Base-by-base conservation (phyloP, 1,140 invertebrate species). In the Dufourea novaeangliae region DNA sequence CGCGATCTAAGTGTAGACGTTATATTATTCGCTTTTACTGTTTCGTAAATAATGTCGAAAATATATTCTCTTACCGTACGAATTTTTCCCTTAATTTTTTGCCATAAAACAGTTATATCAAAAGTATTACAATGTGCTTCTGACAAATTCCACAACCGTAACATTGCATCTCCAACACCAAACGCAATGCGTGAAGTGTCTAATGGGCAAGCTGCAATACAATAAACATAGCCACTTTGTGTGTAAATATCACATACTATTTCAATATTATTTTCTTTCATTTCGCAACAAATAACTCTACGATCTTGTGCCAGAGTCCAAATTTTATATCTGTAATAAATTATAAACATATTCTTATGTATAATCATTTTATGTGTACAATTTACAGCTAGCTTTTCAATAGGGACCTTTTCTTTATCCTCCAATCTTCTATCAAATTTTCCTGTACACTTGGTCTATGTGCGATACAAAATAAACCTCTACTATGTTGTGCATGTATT, bases 61-160 rank as follows among this genome's bases (percentile, higher is more conserved):
- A 25, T 71, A 39, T 57, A 61, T 73, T 91, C 92, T 93, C 92
- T 93, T 91, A 96, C 93, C 17, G 94, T 88, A 71, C 95, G 94
- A 44, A 97, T 94, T 92, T 96, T 96, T 25, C 94, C 94, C 85
- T 94, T 95, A 12, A 97, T 95, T 75, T 95, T 95, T 79, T 96
- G 94, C 94, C 95, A 96, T 37, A 95, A 92, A 17, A 82, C 85
- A 0, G 87, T 87, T 39, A 95, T 89, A 66, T 93, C 92, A 71
- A 94, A 92, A 37, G 74, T 83, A 74, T 91, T 93, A 54, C 88
- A 87, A 80, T 93, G 88, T 5, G 89, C 78, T 68, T 91, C 91
- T 22, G 93, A 93, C 61, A 95, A 90, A 89, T 96, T 95, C 95
- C 95, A 96, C 11, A 97, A 87, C 37, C 96, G 93, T 14, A 97